Conservation (phyloP, 1,140 invertebrate genomes). For the Lethocerus indicus region DNA sequence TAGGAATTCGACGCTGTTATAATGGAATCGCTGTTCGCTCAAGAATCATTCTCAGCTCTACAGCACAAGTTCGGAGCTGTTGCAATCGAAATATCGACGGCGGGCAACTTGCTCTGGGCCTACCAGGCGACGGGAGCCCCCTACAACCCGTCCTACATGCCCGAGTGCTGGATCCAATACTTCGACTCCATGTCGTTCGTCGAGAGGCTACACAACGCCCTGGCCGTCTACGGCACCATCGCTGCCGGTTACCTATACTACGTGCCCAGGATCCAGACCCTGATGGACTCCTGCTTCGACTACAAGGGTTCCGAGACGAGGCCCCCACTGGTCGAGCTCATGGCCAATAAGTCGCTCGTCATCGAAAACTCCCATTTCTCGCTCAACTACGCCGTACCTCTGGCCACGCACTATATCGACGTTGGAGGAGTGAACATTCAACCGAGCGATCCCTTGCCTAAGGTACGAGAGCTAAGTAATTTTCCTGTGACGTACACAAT, state of each 20-base stretch:
- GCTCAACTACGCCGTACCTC: conserved; percentile 17
- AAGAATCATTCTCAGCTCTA: conserved; percentile 21
- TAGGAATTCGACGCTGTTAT: conserved; percentile 21
- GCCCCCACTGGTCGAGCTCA: conserved; percentile 15
- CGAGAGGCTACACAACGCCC: neutral
- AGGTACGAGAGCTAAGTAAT: conserved; percentile 19
- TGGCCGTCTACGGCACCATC: no score
- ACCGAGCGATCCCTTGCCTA: conserved; percentile 19
- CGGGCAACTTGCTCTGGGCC: conserved; percentile 1
- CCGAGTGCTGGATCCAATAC: neutral
- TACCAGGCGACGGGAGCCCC: neutral
- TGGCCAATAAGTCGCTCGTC: conserved; percentile 12
- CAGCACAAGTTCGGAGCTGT: conserved; percentile 20
- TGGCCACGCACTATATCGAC: conserved; percentile 21
- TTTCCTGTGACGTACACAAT: no score
- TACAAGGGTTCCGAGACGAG: conserved; percentile 14
- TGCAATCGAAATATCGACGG: neutral
- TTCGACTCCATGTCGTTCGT: neutral
- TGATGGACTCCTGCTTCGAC: conserved; percentile 10
- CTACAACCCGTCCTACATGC: neutral
- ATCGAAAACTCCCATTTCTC: conserved; percentile 23
- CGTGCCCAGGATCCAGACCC: neutral
- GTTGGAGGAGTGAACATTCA: conserved; percentile 21
- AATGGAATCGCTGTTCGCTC: conserved; percentile 20
- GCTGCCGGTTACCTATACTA: neutral